Conservation (phyloP, 1,140 invertebrate species). For the Eupeodes corollae region DNA sequence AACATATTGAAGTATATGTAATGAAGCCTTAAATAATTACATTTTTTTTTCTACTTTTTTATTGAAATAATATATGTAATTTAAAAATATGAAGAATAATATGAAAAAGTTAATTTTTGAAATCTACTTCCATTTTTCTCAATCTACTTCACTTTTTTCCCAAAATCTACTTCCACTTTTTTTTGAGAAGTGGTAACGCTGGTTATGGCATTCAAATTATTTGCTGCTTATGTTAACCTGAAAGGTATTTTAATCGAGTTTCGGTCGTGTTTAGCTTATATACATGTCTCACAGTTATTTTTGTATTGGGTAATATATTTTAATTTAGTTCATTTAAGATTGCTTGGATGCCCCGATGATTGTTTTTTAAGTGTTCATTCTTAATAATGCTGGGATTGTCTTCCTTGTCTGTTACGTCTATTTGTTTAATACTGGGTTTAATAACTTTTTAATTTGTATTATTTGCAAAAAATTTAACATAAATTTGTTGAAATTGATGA, state of each 20-base stretch:
- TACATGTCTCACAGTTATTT: slow-evolving; percentile 12
- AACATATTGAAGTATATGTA: no score
- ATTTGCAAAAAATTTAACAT: slow-evolving; percentile 3
- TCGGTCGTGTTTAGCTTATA: slow-evolving; percentile 13
- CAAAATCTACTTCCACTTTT: no score
- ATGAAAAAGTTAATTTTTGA: no score
- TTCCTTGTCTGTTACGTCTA: slow-evolving; percentile 3
- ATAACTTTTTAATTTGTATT: slow-evolving; percentile 2
- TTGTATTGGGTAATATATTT: slow-evolving; percentile 9
- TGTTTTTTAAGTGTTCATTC: slow-evolving; percentile 3
- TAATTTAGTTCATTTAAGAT: slow-evolving; percentile 7
- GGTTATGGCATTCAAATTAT: no score
- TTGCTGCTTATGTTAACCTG: background rate
- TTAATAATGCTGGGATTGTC: background rate
- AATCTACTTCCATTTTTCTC: no score
- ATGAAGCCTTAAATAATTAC: no score
- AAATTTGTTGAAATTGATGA: slow-evolving; percentile 1
- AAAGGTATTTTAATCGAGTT: slow-evolving; percentile 8
- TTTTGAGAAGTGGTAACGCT: no score
- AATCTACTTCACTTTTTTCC: no score
- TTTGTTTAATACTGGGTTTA: background rate
- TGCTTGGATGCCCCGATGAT: slow-evolving; percentile 12
- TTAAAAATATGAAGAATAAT: no score
- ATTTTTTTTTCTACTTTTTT: no score
- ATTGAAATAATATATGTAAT: no score